Evolutionary conservation across 2,888 invertebrate species (phyloP).

Genomic region (Patella ulyssiponensis): DNA sequence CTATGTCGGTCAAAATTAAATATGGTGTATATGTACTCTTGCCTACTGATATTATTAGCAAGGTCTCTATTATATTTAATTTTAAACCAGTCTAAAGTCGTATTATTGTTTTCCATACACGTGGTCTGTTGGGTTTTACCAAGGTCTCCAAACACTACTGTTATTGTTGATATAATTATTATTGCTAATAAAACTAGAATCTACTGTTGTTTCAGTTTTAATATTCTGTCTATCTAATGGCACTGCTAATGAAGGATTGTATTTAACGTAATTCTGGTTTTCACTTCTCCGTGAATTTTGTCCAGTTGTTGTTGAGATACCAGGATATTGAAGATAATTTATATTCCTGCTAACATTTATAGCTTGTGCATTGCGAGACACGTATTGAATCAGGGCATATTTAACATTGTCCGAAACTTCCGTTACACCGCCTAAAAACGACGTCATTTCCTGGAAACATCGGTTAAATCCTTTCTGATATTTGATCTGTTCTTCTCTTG

Average conservation of each 20-base stretch:
- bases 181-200: neutral
- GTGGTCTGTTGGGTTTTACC: neutral
- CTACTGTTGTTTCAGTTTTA: neutral
- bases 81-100: neutral
- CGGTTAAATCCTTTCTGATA: neutral
- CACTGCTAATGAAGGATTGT: neutral
- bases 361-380: neutral
- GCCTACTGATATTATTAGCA: too few relatives aligned
- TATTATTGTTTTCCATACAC: neutral
- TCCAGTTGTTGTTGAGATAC: neutral
- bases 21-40: too few relatives aligned
- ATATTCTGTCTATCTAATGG: neutral
- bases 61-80: too few relatives aligned
- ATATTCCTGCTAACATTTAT: neutral
- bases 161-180: neutral
- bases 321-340: neutral
- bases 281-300: neutral
- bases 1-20: too few relatives aligned
- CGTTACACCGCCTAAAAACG: neutral
- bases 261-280: neutral
- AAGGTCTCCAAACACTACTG: constrained; percentile 2
- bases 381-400: neutral
- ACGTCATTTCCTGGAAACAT: constrained; percentile 1
- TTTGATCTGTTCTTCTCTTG: neutral
- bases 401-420: neutral